Conservation (phyloP, 1,140 invertebrate genomes). For the Pseudoatta argentina region DNA sequence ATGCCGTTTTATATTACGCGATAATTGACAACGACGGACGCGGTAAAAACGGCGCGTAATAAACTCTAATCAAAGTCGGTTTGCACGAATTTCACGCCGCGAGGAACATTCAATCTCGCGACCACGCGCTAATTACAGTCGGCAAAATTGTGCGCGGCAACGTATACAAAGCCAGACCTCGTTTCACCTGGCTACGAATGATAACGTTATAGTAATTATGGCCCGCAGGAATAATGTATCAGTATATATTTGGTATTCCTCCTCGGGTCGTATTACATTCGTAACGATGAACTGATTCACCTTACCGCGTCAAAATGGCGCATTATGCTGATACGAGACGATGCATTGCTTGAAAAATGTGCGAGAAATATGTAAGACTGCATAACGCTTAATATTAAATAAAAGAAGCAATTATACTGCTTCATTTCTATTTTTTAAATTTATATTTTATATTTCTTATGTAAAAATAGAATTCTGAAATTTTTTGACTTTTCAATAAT, state of each 20-base stretch:
- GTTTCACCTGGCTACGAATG: slow-evolving; percentile 33
- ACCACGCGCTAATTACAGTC: slow-evolving; percentile 43
- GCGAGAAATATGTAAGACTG: neutral
- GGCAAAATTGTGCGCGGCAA: slow-evolving; percentile 32
- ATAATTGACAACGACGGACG: slow-evolving; percentile 52
- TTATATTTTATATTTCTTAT: too few species aligned
- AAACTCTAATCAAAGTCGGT: slow-evolving; percentile 64
- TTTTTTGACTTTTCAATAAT: too few species aligned
- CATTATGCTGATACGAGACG: neutral
- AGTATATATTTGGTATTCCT: neutral
- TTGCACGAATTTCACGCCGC: slow-evolving; percentile 54
- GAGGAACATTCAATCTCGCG: slow-evolving; percentile 50
- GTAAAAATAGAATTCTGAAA: too few species aligned
- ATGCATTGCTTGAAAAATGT: neutral
- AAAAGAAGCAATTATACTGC: too few species aligned
- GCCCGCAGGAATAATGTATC: slow-evolving; percentile 1
- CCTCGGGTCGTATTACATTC: slow-evolving; percentile 7
- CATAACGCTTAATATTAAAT: neutral
- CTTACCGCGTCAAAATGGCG: neutral
- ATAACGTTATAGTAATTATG: slow-evolving; percentile 58
- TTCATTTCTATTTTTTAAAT: too few species aligned
- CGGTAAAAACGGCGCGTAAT: slow-evolving; percentile 54
- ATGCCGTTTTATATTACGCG: slow-evolving; percentile 56
- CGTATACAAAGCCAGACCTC: slow-evolving; percentile 29
- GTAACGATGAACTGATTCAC: slow-evolving; percentile 24